These are phyloP conservation scores for Agonopterix heracliana DNA, from an alignment of 2,888 invertebrate genomes.

Conservation along the genomic window DNA sequence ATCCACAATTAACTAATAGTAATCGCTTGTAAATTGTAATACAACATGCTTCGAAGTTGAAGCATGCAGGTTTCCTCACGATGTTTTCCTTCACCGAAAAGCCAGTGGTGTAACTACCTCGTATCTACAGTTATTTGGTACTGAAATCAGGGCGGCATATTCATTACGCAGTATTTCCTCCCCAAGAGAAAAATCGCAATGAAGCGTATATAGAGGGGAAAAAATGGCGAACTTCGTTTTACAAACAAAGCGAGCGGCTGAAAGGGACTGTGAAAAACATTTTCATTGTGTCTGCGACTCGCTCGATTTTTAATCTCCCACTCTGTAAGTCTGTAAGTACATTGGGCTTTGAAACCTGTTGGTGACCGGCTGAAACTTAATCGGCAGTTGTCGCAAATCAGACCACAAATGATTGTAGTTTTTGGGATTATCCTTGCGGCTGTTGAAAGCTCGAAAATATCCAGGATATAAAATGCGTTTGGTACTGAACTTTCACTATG, in stretches of 20 bases:
- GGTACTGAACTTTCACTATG: too few relatives aligned
- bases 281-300: slow-evolving; percentile 70
- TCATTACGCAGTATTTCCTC: slow-evolving; percentile 60
- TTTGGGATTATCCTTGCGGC: too few relatives aligned
- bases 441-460: too few relatives aligned
- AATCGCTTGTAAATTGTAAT: too few relatives aligned
- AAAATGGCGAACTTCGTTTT: slow-evolving; percentile 63
- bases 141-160: slow-evolving; percentile 34
- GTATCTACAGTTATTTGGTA: slow-evolving; percentile 19
- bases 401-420: too few relatives aligned
- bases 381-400: slow-evolving; percentile 21
- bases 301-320: slow-evolving; percentile 73
- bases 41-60: too few relatives aligned
- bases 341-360: slow-evolving; percentile 57
- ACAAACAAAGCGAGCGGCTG: slow-evolving; percentile 67
- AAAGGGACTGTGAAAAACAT: slow-evolving; percentile 70
- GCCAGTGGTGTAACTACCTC: too few relatives aligned
- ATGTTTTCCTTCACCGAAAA: too few relatives aligned
- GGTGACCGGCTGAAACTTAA: slow-evolving; percentile 40
- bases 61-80: too few relatives aligned
- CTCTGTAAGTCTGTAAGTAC: slow-evolving; percentile 66
- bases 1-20: too few relatives aligned
- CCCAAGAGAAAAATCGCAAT: slow-evolving; percentile 50
- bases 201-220: slow-evolving; percentile 59
- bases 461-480: too few relatives aligned